Evolutionary conservation across 1,140 invertebrate species (phyloP).

Genomic region (Druon quercuslanigerum): DNA sequence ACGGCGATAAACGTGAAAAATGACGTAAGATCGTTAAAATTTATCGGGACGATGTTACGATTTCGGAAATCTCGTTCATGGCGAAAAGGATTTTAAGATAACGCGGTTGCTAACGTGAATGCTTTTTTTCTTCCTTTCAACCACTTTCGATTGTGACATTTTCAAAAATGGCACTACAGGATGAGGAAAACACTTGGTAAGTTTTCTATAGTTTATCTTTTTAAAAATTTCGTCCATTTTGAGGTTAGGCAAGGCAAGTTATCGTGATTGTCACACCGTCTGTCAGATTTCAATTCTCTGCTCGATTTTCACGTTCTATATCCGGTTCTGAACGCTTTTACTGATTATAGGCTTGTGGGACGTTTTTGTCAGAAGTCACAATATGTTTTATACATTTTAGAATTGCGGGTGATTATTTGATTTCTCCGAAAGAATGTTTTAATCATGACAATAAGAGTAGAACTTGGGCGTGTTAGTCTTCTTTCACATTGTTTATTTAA

Average conservation of each 20-base stretch:
- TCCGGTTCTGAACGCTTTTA: neutral
- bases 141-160: conserved; percentile 39
- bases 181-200: conserved; percentile 80
- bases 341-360: conserved; percentile 19
- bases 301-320: neutral
- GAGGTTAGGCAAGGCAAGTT: neutral
- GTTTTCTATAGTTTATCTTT: conserved; percentile 35
- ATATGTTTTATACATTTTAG: too few relatives aligned
- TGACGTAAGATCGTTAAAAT: conserved; percentile 36
- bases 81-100: conserved; percentile 38
- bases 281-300: conserved; percentile 12
- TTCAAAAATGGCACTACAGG: conserved; percentile 76
- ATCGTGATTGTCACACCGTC: neutral
- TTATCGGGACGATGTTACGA: conserved; percentile 40
- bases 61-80: neutral
- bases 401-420: too few relatives aligned
- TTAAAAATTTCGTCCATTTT: neutral
- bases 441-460: neutral
- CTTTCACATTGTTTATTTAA: too few relatives aligned
- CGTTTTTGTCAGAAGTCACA: conserved; percentile 1
- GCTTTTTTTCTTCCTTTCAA: neutral
- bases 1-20: neutral
- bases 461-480: too few relatives aligned
- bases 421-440: conserved; percentile 18
- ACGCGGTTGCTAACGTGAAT: neutral